These are phyloP conservation scores for Mareca strepera DNA, from an alignment of 2,797 vertebrate genomes.

Conservation along the genomic window DNA sequence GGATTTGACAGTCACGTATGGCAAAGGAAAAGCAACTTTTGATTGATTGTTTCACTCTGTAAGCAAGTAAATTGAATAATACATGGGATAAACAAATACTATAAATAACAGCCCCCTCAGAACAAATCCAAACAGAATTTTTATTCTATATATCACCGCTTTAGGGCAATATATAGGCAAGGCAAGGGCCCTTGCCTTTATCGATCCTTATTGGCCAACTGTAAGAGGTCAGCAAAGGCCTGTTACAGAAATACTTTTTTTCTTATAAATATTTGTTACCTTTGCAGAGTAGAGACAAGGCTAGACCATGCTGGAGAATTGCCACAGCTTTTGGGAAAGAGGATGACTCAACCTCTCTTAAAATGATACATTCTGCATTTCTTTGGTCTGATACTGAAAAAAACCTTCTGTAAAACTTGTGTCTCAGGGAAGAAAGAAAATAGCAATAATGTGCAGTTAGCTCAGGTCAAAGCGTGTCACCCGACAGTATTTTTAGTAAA, in stretches of 20 bases:
- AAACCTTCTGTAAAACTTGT: neutral
- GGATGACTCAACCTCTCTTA: neutral
- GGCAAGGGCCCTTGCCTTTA: neutral
- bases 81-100: slow-evolving; percentile 40
- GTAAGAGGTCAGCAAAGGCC: slow-evolving; percentile 12
- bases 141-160: neutral
- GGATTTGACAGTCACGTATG: neutral
- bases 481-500: neutral
- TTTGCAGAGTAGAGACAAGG: neutral
- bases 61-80: slow-evolving; percentile 66
- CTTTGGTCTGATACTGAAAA: neutral
- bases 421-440: neutral
- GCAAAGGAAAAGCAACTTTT: slow-evolving; percentile 1
- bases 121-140: neutral
- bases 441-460: neutral
- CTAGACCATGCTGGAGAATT: neutral
- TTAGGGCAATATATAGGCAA: neutral
- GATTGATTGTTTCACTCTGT: slow-evolving; percentile 56
- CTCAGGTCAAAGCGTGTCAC: neutral
- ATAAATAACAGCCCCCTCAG: neutral
- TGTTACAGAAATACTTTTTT: neutral
- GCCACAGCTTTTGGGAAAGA: neutral
- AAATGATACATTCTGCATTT: neutral
- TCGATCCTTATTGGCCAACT: neutral
- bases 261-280: neutral